Percentiles rank a stretch among this genome's conserved stretches.
These are phyloP conservation scores for Chauna torquata DNA, from an alignment of 2,113 vertebrate species.

Conservation along the genomic window DNA sequence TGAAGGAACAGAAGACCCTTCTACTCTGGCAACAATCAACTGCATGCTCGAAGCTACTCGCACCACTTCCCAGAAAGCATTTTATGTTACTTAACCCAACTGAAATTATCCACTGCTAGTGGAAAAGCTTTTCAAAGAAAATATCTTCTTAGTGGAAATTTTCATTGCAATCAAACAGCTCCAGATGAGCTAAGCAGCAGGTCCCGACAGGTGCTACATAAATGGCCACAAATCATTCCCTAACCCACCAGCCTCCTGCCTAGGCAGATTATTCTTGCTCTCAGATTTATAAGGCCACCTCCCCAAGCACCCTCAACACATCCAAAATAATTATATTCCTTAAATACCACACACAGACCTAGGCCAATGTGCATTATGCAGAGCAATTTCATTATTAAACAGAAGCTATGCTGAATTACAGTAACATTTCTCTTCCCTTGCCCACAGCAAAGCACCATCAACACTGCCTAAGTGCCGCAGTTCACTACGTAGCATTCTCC, in stretches of 20 bases:
- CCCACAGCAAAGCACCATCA: background rate
- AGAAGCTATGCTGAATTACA: background rate
- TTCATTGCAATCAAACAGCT: background rate
- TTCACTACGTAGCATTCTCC: background rate
- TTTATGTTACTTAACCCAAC: background rate
- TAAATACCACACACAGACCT: background rate
- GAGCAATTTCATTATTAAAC: constrained; percentile 13
- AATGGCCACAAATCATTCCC: constrained; percentile 48
- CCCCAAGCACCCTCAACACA: constrained; percentile 4
- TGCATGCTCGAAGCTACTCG: background rate
- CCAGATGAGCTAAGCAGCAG: constrained; percentile 47
- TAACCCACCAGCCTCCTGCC: background rate
- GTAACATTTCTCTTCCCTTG: background rate
- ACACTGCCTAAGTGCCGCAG: background rate
- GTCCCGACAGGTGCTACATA: background rate
- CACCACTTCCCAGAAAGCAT: background rate
- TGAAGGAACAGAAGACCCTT: background rate
- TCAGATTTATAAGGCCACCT: background rate
- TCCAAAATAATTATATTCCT: constrained; percentile 3
- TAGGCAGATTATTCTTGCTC: constrained; percentile 10
- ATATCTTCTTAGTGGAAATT: constrained; percentile 20
- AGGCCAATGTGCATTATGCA: background rate
- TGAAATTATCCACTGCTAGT: constrained; percentile 3
- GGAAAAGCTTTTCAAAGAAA: constrained; percentile 21
- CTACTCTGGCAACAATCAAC: background rate